phyloP scores from a whole-genome alignment of 2,888 invertebrate species.

The Netelia fuscicornis region DNA sequence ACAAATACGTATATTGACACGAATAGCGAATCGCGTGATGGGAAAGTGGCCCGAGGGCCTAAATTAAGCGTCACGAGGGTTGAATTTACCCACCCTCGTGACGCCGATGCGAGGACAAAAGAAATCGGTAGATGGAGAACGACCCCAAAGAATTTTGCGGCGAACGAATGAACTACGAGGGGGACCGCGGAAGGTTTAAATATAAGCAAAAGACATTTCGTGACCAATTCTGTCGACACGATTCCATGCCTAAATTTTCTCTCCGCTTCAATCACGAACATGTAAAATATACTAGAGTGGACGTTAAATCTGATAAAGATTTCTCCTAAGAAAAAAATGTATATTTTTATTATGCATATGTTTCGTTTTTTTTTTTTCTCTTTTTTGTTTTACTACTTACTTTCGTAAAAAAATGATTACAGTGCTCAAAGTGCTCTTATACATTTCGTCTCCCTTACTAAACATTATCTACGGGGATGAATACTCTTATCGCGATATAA shows the following conservation, averaged over 20 bases:
- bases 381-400: constrained; percentile 41
- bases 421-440: constrained; percentile 46
- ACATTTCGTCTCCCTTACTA: constrained; percentile 23
- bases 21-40: constrained; percentile 62
- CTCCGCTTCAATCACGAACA: background rate
- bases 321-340: constrained; percentile 25
- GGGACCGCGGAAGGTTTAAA: background rate
- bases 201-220: background rate
- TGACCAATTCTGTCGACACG: background rate
- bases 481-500: constrained; percentile 4
- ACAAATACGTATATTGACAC: constrained; percentile 42
- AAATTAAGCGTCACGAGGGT: constrained; percentile 24
- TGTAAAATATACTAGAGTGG: background rate
- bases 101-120: background rate
- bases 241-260: background rate
- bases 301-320: background rate
- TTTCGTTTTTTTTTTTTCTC: background rate
- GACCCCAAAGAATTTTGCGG: background rate
- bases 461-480: constrained; percentile 14
- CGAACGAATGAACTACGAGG: background rate
- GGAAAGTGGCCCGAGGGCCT: constrained; percentile 47
- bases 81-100: background rate
- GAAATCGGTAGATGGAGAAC: background rate
- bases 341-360: background rate
- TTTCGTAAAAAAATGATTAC: constrained; percentile 55